phyloP scores from a whole-genome alignment of 2,797 vertebrate genomes.

The Galaxias olidus region DNA sequence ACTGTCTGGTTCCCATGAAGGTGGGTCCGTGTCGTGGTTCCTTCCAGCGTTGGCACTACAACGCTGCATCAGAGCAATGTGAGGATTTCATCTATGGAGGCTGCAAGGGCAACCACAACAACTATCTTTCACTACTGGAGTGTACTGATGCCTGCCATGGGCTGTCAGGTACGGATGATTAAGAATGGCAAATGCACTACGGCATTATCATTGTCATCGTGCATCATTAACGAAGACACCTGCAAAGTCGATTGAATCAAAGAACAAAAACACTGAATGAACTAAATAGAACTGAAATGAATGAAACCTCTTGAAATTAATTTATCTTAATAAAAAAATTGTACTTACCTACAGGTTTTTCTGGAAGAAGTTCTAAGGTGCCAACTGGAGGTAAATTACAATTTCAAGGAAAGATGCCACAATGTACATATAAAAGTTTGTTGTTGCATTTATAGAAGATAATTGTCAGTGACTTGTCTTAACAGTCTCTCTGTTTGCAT shows the following conservation, averaged over 20 bases:
- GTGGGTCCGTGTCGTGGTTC: conserved; percentile 86
- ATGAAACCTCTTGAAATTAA: background rate
- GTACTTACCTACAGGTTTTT: conserved; percentile 22
- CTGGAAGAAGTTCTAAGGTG: conserved; percentile 6
- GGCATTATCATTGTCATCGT: too few relatives aligned
- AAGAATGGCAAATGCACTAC: too few relatives aligned
- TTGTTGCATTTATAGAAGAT: too few relatives aligned
- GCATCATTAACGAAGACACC: too few relatives aligned
- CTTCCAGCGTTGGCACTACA: conserved; percentile 87
- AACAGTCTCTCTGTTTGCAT: too few relatives aligned
- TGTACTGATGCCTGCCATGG: conserved; percentile 80
- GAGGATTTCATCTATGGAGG: conserved; percentile 69
- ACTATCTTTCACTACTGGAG: conserved; percentile 80
- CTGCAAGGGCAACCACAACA: conserved; percentile 87
- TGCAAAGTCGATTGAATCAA: too few relatives aligned
- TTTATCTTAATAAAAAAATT: background rate
- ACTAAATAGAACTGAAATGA: too few relatives aligned
- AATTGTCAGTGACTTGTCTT: too few relatives aligned
- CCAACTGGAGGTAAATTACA: conserved; percentile 26
- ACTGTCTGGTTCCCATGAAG: conserved; percentile 79
- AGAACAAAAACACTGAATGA: too few relatives aligned
- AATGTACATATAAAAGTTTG: too few relatives aligned
- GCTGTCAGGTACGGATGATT: conserved; percentile 54
- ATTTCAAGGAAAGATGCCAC: too few relatives aligned
- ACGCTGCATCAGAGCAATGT: conserved; percentile 66